Evolutionary conservation across 2,113 vertebrate genomes (phyloP), one percentile per base, ranked within the genome.

Genomic region (Bagarius yarrelli): DNA sequence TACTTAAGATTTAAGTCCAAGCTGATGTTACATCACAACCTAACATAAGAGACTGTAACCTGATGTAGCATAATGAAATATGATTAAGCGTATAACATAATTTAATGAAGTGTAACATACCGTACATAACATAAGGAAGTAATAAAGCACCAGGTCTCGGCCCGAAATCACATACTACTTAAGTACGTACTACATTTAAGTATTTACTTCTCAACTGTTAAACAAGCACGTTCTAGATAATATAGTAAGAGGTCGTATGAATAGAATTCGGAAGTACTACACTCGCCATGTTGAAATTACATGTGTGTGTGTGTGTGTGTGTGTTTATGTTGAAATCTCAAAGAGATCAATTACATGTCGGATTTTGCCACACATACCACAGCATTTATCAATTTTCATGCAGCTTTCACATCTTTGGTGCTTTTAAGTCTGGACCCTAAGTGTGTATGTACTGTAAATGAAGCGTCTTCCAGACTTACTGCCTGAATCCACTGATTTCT

Each of bases 341-440:
- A 47, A 81, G 69, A 78, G 75, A 78, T 81, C 75, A 67, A 52
- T 84, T 74, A 78, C 70, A 79, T 14, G 30, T 81, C 50, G 47
- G 67, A 53, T 53, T 30, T 44, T 69, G 44, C 25, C 72, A 53
- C 70, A 59, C 67, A 21, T 27, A 23, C 44, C n/a, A 53, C 36
- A 60, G 67, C 75, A 19, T 83, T 67, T 75, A 79, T 81, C 34
- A 64, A 82, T 18, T 79, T 60, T 78, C 34, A 53, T 50, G 32
- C 44, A 79, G 56, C 18, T 64, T 77, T 81, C 50, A 81, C 36
- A 30, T 77, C 59, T 67, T 73, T 66, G 67, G 53, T 78, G 74
- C 50, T 52, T 79, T 44, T 27, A 52, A 63, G 44, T 57, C 69
- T 61, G 73, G 73, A 70, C 81, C 63, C 80, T 32, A 76, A 53